Conservation (phyloP, 2,797 vertebrate genomes). For the Toxotes lorentzi region DNA sequence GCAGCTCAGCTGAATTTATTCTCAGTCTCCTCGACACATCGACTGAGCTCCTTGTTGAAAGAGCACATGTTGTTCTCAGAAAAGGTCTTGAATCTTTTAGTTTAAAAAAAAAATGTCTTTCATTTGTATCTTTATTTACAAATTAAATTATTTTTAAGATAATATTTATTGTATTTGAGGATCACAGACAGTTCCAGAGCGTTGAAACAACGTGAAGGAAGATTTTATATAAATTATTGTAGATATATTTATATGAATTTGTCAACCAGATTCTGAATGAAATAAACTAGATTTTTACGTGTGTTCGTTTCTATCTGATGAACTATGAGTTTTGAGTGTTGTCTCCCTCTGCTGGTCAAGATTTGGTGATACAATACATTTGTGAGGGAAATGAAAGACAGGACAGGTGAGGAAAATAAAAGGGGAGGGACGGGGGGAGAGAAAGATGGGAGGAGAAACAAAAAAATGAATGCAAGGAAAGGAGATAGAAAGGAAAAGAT, state of each 20-base stretch:
- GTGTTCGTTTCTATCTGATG: neutral
- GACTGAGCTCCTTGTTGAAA: neutral
- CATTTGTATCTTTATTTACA: conserved; percentile 32
- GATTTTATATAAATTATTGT: conserved; percentile 36
- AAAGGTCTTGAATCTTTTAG: too few species aligned
- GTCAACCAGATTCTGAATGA: neutral
- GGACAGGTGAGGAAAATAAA: neutral
- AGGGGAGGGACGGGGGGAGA: neutral
- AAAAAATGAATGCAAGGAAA: neutral
- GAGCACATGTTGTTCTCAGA: too few species aligned
- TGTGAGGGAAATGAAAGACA: neutral
- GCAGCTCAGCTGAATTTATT: neutral
- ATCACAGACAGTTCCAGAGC: conserved; percentile 14
- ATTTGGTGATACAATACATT: fast-evolving
- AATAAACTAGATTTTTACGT: conserved; percentile 48
- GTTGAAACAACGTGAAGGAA: conserved; percentile 28
- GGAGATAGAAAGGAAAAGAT: neutral
- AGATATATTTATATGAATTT: conserved; percentile 52
- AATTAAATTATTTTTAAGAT: conserved; percentile 57
- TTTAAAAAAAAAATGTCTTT: too few species aligned
- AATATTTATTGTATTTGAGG: conserved; percentile 60
- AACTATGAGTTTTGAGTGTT: neutral
- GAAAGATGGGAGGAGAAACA: neutral
- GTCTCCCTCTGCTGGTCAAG: conserved; percentile 55
- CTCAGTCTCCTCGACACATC: neutral